Percentiles rank a stretch among this genome's conserved stretches.
Conservation (phyloP, 2,113 vertebrate species). For the Bubalus kerabau region DNA sequence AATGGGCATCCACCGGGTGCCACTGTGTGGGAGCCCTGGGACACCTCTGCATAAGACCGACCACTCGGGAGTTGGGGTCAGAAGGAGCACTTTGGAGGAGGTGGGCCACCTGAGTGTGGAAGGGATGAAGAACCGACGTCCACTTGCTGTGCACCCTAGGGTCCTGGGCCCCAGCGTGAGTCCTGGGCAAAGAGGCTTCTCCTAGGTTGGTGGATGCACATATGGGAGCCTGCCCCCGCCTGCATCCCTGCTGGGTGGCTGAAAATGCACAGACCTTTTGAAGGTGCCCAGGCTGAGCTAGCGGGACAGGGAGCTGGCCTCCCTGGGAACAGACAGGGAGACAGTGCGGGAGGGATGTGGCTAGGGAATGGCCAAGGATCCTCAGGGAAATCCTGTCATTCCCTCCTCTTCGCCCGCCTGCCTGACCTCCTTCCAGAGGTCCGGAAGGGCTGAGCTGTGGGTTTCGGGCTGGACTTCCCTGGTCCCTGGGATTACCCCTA, state of each 20-base stretch:
- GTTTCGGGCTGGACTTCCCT: neutral
- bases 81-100: neutral
- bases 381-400: neutral
- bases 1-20: neutral
- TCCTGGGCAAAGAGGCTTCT: neutral
- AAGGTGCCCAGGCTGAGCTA: neutral
- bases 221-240: neutral
- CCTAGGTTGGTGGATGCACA: rapidly evolving
- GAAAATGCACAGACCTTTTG: neutral
- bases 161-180: neutral
- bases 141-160: neutral
- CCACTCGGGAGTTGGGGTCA: neutral
- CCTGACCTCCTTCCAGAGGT: neutral
- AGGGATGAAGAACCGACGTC: neutral
- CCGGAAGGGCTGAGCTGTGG: neutral
- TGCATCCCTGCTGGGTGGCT: neutral
- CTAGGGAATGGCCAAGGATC: neutral
- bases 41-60: neutral
- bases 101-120: neutral
- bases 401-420: neutral
- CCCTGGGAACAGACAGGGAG: neutral
- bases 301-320: neutral
- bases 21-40: neutral
- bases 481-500: neutral
- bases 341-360: neutral